Evolutionary conservation across 2,888 invertebrate species (phyloP).

Genomic region (Molanna angustata): DNA sequence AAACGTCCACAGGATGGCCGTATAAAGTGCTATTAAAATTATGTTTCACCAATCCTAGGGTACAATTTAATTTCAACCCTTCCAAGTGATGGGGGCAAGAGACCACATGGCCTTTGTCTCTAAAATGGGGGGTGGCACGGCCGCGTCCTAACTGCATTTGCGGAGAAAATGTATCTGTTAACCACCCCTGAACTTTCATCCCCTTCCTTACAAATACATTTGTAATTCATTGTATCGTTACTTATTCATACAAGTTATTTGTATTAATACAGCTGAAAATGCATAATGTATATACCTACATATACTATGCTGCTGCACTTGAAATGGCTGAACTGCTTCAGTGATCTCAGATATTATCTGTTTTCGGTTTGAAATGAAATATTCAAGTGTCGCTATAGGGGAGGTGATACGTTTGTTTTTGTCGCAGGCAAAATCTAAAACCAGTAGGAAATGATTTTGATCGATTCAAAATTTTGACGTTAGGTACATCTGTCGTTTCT

Average conservation of each 20-base stretch:
- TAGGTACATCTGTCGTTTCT: too few relatives aligned
- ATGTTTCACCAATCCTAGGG: constrained; percentile 10
- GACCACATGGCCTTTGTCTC: too few relatives aligned
- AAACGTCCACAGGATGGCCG: too few relatives aligned
- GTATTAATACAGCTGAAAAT: not conserved
- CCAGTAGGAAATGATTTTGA: too few relatives aligned
- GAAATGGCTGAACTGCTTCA: not conserved
- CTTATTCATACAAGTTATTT: not conserved
- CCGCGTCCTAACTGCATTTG: constrained; percentile 14
- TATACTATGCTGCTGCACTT: too few relatives aligned
- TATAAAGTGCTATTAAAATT: not conserved
- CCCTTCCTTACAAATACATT: not conserved
- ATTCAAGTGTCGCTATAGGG: too few relatives aligned
- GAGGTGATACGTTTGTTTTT: too few relatives aligned
- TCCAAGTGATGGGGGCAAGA: too few relatives aligned
- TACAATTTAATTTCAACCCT: constrained; percentile 21
- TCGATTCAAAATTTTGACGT: too few relatives aligned
- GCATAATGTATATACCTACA: not conserved
- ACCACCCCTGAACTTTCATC: not conserved
- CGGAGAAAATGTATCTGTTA: constrained; percentile 4
- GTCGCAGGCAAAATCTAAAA: too few relatives aligned
- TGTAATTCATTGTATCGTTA: not conserved
- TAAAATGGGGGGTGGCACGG: constrained; percentile 16
- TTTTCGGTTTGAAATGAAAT: too few relatives aligned
- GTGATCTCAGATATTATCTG: not conserved